These are phyloP conservation scores for Acestrorhynchus altus DNA, from an alignment of 2,797 vertebrate genomes.

Conservation along the genomic window DNA sequence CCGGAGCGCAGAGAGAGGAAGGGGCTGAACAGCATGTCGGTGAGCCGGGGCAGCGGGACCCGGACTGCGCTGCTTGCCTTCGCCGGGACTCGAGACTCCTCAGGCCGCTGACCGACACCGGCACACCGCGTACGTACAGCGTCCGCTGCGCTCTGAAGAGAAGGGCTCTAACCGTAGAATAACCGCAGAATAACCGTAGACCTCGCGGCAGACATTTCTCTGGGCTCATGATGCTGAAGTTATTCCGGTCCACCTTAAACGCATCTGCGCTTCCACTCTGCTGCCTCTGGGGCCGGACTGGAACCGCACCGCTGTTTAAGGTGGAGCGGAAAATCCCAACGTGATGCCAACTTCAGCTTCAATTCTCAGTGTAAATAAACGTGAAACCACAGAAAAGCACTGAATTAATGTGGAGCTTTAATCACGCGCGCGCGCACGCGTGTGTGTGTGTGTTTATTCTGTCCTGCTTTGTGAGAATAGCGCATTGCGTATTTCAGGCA, in stretches of 20 bases:
- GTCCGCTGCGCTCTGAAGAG: too few species aligned
- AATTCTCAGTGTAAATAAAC: too few species aligned
- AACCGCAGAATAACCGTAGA: too few species aligned
- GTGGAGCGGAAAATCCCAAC: not conserved
- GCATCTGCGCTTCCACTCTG: not conserved
- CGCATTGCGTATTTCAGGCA: not conserved
- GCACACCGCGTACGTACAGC: constrained; percentile 41
- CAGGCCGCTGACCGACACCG: constrained; percentile 73
- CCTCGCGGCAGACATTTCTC: too few species aligned
- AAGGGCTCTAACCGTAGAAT: too few species aligned
- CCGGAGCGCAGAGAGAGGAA: not conserved
- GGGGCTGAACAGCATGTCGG: constrained; percentile 74
- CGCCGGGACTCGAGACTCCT: constrained; percentile 71
- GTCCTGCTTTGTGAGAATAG: not conserved
- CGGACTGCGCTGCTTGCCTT: constrained; percentile 68
- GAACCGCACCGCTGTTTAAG: not conserved
- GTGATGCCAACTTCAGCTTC: not conserved
- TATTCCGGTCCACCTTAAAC: not conserved
- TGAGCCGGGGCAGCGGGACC: constrained; percentile 72
- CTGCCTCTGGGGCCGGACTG: not conserved
- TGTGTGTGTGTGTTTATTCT: too few species aligned
- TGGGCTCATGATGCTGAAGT: constrained; percentile 9
- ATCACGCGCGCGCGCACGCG: too few species aligned
- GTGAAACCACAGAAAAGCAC: too few species aligned
- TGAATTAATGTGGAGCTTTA: too few species aligned